A percentile compares a stretch with the other conserved stretches of the same genome.
Evolutionary conservation across 30 jellyfish, hydroid and myxozoan species (phyloP).

Genomic region (Cassiopea andromeda): DNA sequence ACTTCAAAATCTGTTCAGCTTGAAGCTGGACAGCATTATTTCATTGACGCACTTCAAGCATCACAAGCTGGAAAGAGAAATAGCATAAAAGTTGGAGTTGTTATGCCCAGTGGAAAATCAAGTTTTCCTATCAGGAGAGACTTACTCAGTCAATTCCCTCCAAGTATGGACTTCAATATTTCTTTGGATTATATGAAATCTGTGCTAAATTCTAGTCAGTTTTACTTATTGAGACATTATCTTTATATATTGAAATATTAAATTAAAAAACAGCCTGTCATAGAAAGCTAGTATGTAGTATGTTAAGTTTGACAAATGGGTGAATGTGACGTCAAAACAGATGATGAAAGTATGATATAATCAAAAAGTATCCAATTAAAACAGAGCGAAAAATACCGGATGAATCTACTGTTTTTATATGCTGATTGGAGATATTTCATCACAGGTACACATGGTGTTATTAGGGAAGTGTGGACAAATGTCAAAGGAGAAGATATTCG

Average conservation of each 20-base stretch:
- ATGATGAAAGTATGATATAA: too few relatives aligned
- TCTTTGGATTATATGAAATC: too few relatives aligned
- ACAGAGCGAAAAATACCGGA: too few relatives aligned
- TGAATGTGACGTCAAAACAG: too few relatives aligned
- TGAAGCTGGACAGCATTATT: slow-evolving; percentile 89
- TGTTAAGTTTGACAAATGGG: too few relatives aligned
- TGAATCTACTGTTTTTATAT: neutral
- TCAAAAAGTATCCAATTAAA: too few relatives aligned
- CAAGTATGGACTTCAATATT: slow-evolving; percentile 70
- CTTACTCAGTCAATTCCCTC: slow-evolving; percentile 78
- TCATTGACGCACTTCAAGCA: slow-evolving; percentile 95
- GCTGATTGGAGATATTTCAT: neutral
- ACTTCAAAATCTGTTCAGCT: slow-evolving; percentile 75
- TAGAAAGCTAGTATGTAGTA: too few relatives aligned
- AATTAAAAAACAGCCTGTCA: too few relatives aligned
- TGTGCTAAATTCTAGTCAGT: neutral
- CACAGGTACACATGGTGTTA: slow-evolving; percentile 90
- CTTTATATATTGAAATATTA: too few relatives aligned
- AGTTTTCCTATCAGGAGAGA: slow-evolving; percentile 86
- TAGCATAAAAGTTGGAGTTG: slow-evolving; percentile 91
- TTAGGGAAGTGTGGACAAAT: slow-evolving; percentile 91
- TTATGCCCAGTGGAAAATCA: slow-evolving; percentile 94
- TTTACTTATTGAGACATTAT: neutral
- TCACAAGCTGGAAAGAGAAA: slow-evolving; percentile 72
- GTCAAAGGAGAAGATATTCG: slow-evolving; percentile 91